Evolutionary conservation across 2,113 vertebrate genomes (phyloP), one percentile per base, ranked within the genome.

Genomic region (Brachyhypopomus occidentalis): DNA sequence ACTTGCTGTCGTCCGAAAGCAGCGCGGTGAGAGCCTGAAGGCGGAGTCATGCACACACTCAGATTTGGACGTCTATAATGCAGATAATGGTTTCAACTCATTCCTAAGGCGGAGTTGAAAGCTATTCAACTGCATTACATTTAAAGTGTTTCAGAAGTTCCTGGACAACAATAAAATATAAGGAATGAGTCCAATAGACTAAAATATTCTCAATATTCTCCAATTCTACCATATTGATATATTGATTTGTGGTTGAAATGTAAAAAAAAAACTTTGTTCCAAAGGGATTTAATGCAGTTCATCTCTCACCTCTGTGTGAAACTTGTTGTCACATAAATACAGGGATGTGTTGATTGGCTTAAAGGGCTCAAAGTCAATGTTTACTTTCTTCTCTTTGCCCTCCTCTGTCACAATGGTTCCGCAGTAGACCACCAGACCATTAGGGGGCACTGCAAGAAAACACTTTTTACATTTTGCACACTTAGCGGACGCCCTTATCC

Each of bases 321-420:
- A 99, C 93, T 99, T 99, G 94, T 99, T 99, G 94, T 99, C 98
- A 85, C 98, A 99, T 92, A 99, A 95, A 92, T 99, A 99, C 90
- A 99, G 92, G 14, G 98, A 99, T 0, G 98, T 99, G 94, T 99
- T 99, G 94, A 99, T 99, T 91, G 98, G 98, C 93, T 99, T 99
- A 92, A 99, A 99, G 91, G 98, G 98, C 90, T 99, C 98, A 92
- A 99, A 99, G 93, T 99, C 98, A 75, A 99, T 99, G 93, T 99
- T 99, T 82, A 99, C 97, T 95, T 99, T 99, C 93, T 99, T 99
- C 93, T 99, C 98, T 90, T 99, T 99, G 91, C 98, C 98, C 94
- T 99, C 98, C 90, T 99, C 97, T 78, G 98, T 99, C 90, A 99
- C 97, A 92, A 99, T 99, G 92, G 98, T 99, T 91, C 98, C 98